phyloP scores from a whole-genome alignment of 2,888 invertebrate species.

The Chouioia cunea region DNA sequence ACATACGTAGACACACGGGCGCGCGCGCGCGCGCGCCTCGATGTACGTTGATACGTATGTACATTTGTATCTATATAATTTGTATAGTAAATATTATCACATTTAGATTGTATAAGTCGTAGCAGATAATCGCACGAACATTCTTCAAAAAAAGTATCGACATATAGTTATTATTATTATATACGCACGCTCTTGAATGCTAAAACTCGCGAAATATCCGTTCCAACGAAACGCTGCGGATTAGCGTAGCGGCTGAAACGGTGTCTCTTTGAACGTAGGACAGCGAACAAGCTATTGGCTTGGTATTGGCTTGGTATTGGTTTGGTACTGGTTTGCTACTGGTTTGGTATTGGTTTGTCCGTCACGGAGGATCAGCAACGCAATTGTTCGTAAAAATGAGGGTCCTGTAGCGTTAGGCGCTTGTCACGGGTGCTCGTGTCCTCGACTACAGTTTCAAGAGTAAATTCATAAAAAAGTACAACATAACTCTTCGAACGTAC shows the following conservation, averaged over 20 bases:
- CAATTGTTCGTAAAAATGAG: not conserved
- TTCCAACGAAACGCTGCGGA: conserved; percentile 4
- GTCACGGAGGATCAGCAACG: no score
- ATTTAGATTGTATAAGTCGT: conserved; percentile 69
- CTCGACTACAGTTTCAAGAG: not conserved
- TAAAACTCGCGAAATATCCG: conserved; percentile 20
- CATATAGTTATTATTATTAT: conserved; percentile 22
- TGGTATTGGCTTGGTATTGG: no score
- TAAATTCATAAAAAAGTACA: conserved; percentile 13
- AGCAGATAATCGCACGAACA: conserved; percentile 57
- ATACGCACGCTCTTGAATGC: conserved; percentile 6
- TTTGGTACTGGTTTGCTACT: no score
- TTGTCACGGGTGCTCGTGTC: not conserved
- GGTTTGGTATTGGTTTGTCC: no score
- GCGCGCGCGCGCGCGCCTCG: no score
- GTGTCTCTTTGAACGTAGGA: no score
- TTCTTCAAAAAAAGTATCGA: conserved; percentile 51
- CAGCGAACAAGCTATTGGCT: no score
- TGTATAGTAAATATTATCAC: conserved; percentile 68
- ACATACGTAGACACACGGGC: no score
- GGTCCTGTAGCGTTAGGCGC: no score
- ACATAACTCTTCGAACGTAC: not conserved
- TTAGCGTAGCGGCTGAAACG: no score
- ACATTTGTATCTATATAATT: conserved; percentile 58
- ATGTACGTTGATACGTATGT: no score